Base-by-base conservation (phyloP, 2,888 invertebrate genomes). In the Biston stratarius region DNA sequence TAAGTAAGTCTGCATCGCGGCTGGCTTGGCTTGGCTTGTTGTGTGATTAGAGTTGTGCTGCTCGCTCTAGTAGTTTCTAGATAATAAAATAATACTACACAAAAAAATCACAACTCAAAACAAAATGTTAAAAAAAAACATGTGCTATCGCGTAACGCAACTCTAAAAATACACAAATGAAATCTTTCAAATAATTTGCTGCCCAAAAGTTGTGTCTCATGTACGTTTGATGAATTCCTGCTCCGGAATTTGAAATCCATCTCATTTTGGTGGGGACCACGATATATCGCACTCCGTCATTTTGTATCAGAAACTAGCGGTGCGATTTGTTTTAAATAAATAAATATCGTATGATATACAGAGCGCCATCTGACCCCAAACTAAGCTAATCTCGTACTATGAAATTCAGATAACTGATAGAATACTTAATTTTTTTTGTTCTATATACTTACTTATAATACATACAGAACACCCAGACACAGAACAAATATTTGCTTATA, bases 21-120 rank as follows among this genome's bases (percentile, higher is more conserved):
- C 69, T 79, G 69, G 84, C 83, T 80, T 84, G 70, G 83, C 79
- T 83, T 79, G 85, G 84, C 82, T 83, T 78, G 47, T 72, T 71
- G 71, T 70, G 73, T 75, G 69, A 1, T 71, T 76, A 75, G 74
- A 77, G 76, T 75, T 76, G 77, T 69, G 74, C 24, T 56, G 61
- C 64, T 69, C 69, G 76, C 61, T 57, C 10, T 74, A 71, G 69
- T 74, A 62, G 59, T 48, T 71, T 72, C 34, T 67, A 59, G 40
- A n/a, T 12, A 15, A 33, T 33, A 14, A 44, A 24, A 6, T 38
- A 38, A 47, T 15, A 58, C 58, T 48, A 12, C 33, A 49, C 59
- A 48, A 12, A 58, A 58, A 15, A 48, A 10, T 8, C 48, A 51
- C 15, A 49, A 40, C 38, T 40, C 49, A 59, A 59, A 34, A 57